A percentile compares a stretch with the other conserved stretches of the same genome.
These are phyloP conservation scores for Rhombomys opimus DNA, from an alignment of 2,113 vertebrate genomes.

Conservation along the genomic window DNA sequence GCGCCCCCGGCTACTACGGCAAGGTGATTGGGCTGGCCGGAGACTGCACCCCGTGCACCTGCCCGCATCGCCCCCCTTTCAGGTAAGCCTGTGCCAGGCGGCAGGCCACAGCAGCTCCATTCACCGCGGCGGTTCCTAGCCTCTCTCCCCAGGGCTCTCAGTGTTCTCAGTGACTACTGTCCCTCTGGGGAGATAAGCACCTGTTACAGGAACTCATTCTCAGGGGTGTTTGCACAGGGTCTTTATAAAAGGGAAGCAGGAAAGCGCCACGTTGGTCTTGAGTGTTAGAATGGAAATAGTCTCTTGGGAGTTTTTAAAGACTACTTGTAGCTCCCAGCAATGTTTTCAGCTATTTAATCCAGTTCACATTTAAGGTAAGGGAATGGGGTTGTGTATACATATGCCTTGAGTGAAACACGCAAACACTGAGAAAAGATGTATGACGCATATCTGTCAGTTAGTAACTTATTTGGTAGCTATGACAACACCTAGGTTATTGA, in stretches of 20 bases:
- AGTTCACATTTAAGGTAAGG: not conserved
- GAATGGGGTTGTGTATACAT: not conserved
- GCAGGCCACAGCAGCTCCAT: fast-evolving
- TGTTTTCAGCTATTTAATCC: not conserved
- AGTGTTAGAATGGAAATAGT: not conserved
- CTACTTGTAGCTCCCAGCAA: not conserved
- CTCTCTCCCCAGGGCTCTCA: not conserved
- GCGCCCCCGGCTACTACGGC: slow-evolving; percentile 92
- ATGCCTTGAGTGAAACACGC: not conserved
- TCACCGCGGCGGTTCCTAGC: fast-evolving
- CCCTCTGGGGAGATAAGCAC: not conserved
- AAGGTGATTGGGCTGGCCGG: slow-evolving; percentile 88
- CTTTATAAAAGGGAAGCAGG: not conserved
- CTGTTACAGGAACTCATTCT: not conserved
- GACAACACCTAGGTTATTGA: not conserved
- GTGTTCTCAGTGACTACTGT: not conserved
- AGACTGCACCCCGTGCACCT: slow-evolving; percentile 94
- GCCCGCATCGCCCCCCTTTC: slow-evolving; percentile 89
- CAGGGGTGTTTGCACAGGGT: not conserved
- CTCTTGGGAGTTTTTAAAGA: not conserved
- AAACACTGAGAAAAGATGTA: not conserved
- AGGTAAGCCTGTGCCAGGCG: slow-evolving; percentile 85
- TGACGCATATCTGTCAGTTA: not conserved
- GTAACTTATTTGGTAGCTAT: not conserved
- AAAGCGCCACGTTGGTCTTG: not conserved